These are phyloP conservation scores for Mobula birostris DNA, from an alignment of 2,113 vertebrate genomes.

Conservation along the genomic window DNA sequence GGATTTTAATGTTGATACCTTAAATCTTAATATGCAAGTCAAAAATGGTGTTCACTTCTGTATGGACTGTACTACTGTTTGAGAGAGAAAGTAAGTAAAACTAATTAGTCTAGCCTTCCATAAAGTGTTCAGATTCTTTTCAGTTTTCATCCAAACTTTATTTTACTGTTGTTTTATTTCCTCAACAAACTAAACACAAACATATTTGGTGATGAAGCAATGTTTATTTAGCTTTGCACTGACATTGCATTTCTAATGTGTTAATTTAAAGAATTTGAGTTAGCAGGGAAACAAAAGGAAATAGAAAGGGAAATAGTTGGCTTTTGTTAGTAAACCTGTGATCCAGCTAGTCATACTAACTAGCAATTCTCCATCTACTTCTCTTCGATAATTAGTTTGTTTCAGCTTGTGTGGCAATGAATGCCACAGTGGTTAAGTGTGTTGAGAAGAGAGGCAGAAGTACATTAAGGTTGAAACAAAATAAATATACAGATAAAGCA, in stretches of 20 bases:
- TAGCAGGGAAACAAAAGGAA: neutral
- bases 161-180: neutral
- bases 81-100: neutral
- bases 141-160: neutral
- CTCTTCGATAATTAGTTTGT: neutral
- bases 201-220: too few relatives aligned
- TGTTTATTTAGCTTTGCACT: neutral
- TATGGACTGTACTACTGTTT: neutral
- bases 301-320: neutral
- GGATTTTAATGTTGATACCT: neutral
- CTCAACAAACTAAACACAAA: too few relatives aligned
- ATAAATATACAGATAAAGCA: neutral
- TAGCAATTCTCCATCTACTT: neutral
- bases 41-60: neutral
- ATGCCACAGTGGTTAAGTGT: neutral
- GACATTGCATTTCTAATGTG: neutral
- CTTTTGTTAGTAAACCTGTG: neutral
- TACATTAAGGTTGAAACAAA: neutral
- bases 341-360: neutral
- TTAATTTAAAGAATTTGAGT: neutral
- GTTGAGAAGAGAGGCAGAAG: neutral
- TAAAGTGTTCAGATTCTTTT: neutral
- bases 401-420: neutral
- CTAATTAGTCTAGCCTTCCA: neutral
- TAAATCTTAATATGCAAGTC: neutral